These are phyloP conservation scores for Cheiracanthium punctorium DNA, from an alignment of 2,888 invertebrate species.

Conservation along the genomic window DNA sequence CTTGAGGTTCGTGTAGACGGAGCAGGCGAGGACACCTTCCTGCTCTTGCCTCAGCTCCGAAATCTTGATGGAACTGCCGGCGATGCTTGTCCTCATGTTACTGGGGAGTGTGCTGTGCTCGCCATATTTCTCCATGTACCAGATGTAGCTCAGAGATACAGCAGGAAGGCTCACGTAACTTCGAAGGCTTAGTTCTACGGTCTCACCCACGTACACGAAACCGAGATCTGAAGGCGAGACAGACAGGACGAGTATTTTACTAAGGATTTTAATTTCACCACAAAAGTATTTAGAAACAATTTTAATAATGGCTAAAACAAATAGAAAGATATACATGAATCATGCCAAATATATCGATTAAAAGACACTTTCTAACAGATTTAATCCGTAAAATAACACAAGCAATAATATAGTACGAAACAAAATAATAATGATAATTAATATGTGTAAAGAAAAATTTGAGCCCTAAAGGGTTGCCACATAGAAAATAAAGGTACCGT, in stretches of 20 bases:
- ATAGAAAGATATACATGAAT: too few relatives aligned
- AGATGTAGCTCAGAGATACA: conserved; percentile 20
- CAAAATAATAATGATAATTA: too few relatives aligned
- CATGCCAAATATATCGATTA: too few relatives aligned
- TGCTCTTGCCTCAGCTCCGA: conserved; percentile 40
- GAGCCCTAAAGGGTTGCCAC: too few relatives aligned
- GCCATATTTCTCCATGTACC: conserved; percentile 40
- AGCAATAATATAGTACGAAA: too few relatives aligned
- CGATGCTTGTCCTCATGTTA: conserved; percentile 46
- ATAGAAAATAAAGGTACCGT: too few relatives aligned
- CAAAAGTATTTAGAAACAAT: neutral
- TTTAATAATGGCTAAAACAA: too few relatives aligned
- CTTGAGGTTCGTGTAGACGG: conserved; percentile 14
- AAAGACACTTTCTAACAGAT: too few relatives aligned
- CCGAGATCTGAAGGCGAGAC: conserved; percentile 36
- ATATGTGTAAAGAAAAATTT: too few relatives aligned
- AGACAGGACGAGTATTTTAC: too few relatives aligned
- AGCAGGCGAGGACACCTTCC: conserved; percentile 35
- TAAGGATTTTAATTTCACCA: neutral
- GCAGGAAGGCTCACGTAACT: conserved; percentile 42
- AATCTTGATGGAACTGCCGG: conserved; percentile 29
- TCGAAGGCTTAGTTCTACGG: conserved; percentile 28
- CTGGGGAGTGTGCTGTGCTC: conserved; percentile 28
- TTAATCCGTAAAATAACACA: too few relatives aligned
- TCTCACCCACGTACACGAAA: conserved; percentile 50